Evolutionary conservation across 2,888 invertebrate genomes (phyloP).

Genomic region (Xanthorhoe designata): DNA sequence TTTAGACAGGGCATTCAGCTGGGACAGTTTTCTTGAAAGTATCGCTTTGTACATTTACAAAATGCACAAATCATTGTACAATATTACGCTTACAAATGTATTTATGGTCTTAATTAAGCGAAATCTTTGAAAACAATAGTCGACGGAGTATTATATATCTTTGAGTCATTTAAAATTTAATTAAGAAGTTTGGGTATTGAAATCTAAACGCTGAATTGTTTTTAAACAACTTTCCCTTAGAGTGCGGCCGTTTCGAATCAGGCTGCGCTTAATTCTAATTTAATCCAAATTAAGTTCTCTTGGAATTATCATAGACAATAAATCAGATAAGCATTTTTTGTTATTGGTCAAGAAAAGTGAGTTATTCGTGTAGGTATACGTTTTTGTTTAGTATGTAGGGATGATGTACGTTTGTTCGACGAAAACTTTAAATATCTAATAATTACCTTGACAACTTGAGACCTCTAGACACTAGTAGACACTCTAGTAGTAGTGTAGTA

Average conservation of each 20-base stretch:
- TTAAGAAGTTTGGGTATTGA: constrained; percentile 13
- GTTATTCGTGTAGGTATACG: too few species aligned
- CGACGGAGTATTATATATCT: not conserved
- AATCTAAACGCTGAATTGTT: not conserved
- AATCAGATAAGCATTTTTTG: not conserved
- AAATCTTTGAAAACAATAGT: constrained; percentile 3
- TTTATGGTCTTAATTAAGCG: not conserved
- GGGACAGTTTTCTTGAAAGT: too few species aligned
- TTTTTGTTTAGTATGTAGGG: too few species aligned
- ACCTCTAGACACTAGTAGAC: too few species aligned
- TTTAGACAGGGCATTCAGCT: too few species aligned
- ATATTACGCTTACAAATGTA: too few species aligned
- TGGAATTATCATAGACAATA: not conserved
- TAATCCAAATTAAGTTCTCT: not conserved
- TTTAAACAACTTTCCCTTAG: not conserved
- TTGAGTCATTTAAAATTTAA: constrained; percentile 11
- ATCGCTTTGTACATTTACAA: too few species aligned
- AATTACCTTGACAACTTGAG: too few species aligned
- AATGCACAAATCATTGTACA: too few species aligned
- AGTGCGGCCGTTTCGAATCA: not conserved
- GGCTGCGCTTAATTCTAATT: not conserved
- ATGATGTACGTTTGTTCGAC: too few species aligned
- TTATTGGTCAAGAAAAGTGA: not conserved
- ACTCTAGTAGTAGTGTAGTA: too few species aligned
- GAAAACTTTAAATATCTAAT: too few species aligned